Percentiles rank a stretch among this genome's conserved stretches.
phyloP scores from a whole-genome alignment of 2,113 vertebrate genomes.

The Polypterus bichir region DNA sequence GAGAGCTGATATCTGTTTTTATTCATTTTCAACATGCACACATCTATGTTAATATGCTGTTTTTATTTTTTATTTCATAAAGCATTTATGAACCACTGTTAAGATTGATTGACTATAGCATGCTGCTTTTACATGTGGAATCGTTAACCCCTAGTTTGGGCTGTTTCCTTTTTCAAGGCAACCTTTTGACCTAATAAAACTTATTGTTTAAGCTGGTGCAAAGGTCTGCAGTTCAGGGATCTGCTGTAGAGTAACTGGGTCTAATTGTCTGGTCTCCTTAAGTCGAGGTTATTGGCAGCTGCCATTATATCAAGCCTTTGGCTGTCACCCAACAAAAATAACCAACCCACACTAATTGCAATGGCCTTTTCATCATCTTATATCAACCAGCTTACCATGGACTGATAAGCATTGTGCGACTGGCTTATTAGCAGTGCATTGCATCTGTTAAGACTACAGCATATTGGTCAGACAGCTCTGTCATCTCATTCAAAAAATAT shows the following conservation, averaged over 20 bases:
- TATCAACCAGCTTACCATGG: slow-evolving; percentile 64
- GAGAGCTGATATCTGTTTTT: too few species aligned
- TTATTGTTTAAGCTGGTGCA: slow-evolving; percentile 49
- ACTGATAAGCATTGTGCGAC: slow-evolving; percentile 42
- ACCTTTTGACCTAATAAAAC: slow-evolving; percentile 68
- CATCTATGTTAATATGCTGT: too few species aligned
- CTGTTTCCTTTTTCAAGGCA: slow-evolving; percentile 33
- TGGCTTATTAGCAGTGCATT: slow-evolving; percentile 57
- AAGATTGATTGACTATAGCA: slow-evolving; percentile 10
- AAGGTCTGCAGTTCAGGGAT: slow-evolving; percentile 65
- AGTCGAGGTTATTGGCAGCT: slow-evolving; percentile 74
- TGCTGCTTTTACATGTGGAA: slow-evolving; percentile 27
- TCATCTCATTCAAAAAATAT: slow-evolving; percentile 47
- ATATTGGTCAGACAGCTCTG: slow-evolving; percentile 45
- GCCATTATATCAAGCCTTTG: slow-evolving; percentile 54
- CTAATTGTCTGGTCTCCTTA: slow-evolving; percentile 68
- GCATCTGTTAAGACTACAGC: slow-evolving; percentile 41
- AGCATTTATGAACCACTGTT: too few species aligned
- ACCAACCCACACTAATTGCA: slow-evolving; percentile 67
- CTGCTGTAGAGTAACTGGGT: slow-evolving; percentile 42
- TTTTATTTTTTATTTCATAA: too few species aligned
- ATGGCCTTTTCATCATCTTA: slow-evolving; percentile 86
- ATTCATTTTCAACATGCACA: too few species aligned
- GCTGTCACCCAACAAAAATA: slow-evolving; percentile 59
- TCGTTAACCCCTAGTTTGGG: slow-evolving; percentile 50